Evolutionary conservation across 1,140 invertebrate species (phyloP).

Genomic region (Bombus balteatus): DNA sequence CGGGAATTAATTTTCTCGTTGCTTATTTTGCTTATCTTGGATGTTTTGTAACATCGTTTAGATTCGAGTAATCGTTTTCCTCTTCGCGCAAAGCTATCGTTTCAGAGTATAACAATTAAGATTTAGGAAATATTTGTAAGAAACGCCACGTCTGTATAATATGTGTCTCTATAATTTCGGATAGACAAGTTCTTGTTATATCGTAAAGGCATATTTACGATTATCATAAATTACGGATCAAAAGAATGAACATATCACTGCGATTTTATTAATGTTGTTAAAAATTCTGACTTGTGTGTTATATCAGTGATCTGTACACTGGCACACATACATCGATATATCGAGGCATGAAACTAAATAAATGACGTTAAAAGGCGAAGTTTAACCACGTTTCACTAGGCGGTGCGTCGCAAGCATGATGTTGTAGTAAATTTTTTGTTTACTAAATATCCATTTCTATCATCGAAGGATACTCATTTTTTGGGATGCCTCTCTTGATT

Average conservation of each 20-base stretch:
- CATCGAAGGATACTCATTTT: not conserved
- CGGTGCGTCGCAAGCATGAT: not conserved
- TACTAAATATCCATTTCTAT: not conserved
- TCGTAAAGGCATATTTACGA: not conserved
- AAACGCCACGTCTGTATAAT: not conserved
- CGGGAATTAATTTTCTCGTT: slow-evolving; percentile 23
- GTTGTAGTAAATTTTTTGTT: not conserved
- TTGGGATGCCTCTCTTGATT: not conserved
- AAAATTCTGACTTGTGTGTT: not conserved
- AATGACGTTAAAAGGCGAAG: no score
- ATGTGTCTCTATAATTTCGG: not conserved
- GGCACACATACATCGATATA: not conserved
- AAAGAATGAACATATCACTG: not conserved
- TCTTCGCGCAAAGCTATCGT: slow-evolving; percentile 32
- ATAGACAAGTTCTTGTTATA: not conserved
- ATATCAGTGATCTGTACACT: not conserved
- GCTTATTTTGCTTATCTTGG: slow-evolving; percentile 38
- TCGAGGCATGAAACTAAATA: no score
- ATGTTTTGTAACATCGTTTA: slow-evolving; percentile 16
- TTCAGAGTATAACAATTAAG: not conserved
- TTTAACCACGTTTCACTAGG: no score
- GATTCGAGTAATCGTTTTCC: slow-evolving; percentile 16
- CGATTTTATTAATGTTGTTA: not conserved
- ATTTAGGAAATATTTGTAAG: not conserved
- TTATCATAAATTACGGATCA: not conserved